Percentiles rank a stretch among this genome's conserved stretches.
phyloP scores from a whole-genome alignment of 2,888 invertebrate species.

The Timema cristinae region DNA sequence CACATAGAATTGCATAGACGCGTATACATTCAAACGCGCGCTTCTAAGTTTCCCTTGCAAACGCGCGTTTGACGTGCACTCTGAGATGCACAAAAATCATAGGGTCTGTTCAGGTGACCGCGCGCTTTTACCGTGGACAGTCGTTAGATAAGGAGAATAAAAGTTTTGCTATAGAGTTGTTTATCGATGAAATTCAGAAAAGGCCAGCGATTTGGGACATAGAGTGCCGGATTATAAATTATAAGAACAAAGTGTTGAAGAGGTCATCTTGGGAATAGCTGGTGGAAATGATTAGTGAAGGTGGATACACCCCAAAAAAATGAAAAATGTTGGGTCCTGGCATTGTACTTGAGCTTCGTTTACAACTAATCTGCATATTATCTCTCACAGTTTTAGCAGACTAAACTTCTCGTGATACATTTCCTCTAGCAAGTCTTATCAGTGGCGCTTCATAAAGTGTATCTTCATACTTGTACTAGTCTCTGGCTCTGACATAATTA shows the following conservation, averaged over 20 bases:
- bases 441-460: conserved; percentile 1
- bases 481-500: background rate
- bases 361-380: background rate
- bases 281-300: background rate
- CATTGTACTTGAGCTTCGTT: background rate
- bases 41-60: no score
- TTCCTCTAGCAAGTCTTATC: background rate
- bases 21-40: no score
- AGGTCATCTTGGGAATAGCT: background rate
- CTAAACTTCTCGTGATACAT: background rate
- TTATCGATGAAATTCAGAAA: no score
- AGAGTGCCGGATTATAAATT: background rate
- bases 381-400: background rate
- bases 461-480: background rate
- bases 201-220: no score
- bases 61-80: no score
- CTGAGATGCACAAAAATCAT: no score
- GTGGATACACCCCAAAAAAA: background rate
- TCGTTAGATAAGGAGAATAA: no score
- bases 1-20: no score
- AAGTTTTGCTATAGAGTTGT: no score
- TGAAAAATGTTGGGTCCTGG: background rate
- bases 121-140: no score
- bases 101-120: no score
- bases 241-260: background rate